These are phyloP conservation scores for Scleropages formosus DNA, from an alignment of 2,797 vertebrate species.

Conservation along the genomic window DNA sequence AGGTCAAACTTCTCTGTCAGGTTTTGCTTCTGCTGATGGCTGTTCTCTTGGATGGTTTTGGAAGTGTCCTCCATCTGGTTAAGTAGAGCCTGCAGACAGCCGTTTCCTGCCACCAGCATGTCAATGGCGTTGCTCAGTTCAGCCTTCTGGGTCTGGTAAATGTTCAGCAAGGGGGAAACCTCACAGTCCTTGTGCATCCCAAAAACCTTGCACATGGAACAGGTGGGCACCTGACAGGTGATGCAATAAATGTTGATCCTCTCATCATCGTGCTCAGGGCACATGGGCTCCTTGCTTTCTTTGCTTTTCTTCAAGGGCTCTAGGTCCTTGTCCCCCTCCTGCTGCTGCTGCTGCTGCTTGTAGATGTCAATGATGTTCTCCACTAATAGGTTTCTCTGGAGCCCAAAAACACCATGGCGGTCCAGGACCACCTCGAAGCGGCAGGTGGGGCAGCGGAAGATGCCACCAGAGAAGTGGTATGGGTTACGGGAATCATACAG, in stretches of 20 bases:
- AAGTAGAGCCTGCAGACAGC: conserved; percentile 71
- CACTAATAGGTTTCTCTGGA: conserved; percentile 91
- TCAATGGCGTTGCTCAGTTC: conserved; percentile 82
- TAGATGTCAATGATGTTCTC: conserved; percentile 98
- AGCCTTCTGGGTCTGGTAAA: conserved; percentile 81
- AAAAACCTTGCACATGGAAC: conserved; percentile 97
- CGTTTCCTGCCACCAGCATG: conserved; percentile 77
- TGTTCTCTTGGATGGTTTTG: conserved; percentile 75
- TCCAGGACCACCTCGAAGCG: conserved; percentile 95
- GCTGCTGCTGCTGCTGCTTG: conserved; percentile 78
- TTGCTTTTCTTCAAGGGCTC: conserved; percentile 74
- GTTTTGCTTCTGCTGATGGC: conserved; percentile 68
- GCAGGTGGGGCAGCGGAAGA: conserved; percentile 93
- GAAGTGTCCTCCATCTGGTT: conserved; percentile 77
- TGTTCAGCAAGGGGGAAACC: conserved; percentile 72
- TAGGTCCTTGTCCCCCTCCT: conserved; percentile 35
- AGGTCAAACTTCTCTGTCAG: conserved; percentile 75
- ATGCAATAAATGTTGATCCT: conserved; percentile 94
- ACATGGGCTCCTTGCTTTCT: conserved; percentile 82
- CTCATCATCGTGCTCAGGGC: conserved; percentile 90
- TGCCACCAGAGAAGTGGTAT: conserved; percentile 81
- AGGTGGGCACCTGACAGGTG: conserved; percentile 87
- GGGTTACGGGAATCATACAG: conserved; percentile 78
- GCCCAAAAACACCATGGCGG: conserved; percentile 90
- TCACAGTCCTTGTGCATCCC: conserved; percentile 91